Conservation (phyloP, 1,140 invertebrate genomes). For the Aleiodes sp. region DNA sequence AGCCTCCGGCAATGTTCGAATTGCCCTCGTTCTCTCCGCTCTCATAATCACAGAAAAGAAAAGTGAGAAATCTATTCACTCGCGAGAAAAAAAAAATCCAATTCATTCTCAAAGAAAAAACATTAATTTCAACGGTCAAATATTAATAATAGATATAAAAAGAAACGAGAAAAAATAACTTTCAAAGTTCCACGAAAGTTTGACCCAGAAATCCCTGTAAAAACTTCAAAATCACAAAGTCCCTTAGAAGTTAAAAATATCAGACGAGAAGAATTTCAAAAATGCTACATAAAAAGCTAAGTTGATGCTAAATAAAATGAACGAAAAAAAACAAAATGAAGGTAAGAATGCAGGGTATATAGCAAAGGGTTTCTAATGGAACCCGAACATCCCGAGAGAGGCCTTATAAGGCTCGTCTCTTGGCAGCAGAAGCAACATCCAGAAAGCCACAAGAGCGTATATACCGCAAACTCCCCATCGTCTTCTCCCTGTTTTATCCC, state of each 20-base stretch:
- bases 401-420: slow-evolving; percentile 58
- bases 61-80: not conserved
- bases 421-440: slow-evolving; percentile 30
- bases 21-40: slow-evolving; percentile 29
- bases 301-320: slow-evolving; percentile 8
- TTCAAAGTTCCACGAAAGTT: no score
- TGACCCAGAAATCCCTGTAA: no score
- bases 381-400: slow-evolving; percentile 49
- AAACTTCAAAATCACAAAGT: no score
- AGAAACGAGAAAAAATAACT: no score
- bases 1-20: slow-evolving; percentile 6
- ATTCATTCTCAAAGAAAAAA: no score
- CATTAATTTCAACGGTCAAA: no score
- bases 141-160: no score
- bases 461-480: not conserved
- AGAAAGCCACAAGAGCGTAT: slow-evolving; percentile 7
- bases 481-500: slow-evolving; percentile 7
- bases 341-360: slow-evolving; percentile 44
- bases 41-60: not conserved
- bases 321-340: slow-evolving; percentile 29
- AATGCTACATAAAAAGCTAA: not conserved
- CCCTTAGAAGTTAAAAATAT: not conserved
- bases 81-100: no score
- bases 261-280: not conserved
- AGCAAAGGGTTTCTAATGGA: slow-evolving; percentile 63